Conservation (phyloP, 2,888 invertebrate genomes). For the Neoascia interrupta region DNA sequence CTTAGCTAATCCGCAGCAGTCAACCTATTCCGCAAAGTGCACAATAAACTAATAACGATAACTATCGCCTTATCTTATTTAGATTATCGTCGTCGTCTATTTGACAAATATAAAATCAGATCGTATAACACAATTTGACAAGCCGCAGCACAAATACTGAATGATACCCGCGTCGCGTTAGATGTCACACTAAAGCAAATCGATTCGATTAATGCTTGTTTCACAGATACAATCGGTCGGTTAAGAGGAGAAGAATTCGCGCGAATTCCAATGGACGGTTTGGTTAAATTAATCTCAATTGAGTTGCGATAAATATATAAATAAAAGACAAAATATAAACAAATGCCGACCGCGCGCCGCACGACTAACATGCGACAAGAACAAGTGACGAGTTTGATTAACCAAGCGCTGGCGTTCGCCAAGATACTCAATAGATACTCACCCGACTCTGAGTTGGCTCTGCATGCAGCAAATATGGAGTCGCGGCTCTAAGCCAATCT, state of each 20-base stretch:
- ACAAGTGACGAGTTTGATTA: not conserved
- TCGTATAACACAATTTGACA: constrained; percentile 1
- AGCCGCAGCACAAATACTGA: not conserved
- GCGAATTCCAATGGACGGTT: constrained; percentile 18
- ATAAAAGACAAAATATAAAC: constrained; percentile 19
- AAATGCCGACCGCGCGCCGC: not conserved
- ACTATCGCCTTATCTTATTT: constrained; percentile 42
- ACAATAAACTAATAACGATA: constrained; percentile 38
- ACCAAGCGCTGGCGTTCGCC: constrained; percentile 10
- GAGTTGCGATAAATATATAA: constrained; percentile 27
- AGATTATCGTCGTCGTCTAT: too few relatives aligned
- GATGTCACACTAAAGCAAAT: constrained; percentile 25
- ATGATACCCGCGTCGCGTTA: not conserved
- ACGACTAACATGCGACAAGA: constrained; percentile 1
- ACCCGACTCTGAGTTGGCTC: not conserved
- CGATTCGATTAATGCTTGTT: constrained; percentile 22
- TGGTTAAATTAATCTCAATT: constrained; percentile 44
- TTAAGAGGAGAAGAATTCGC: constrained; percentile 30
- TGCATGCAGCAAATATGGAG: constrained; percentile 6
- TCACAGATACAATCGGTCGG: not conserved
- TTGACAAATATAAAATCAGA: not conserved
- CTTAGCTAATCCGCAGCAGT: constrained; percentile 11
- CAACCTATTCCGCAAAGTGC: constrained; percentile 1
- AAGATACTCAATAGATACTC: too few relatives aligned
- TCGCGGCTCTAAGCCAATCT: constrained; percentile 36